Percentiles rank a stretch among this genome's conserved stretches.
Evolutionary conservation across 1,140 invertebrate genomes (phyloP).

Genomic region (Thaumatotibia leucotreta): DNA sequence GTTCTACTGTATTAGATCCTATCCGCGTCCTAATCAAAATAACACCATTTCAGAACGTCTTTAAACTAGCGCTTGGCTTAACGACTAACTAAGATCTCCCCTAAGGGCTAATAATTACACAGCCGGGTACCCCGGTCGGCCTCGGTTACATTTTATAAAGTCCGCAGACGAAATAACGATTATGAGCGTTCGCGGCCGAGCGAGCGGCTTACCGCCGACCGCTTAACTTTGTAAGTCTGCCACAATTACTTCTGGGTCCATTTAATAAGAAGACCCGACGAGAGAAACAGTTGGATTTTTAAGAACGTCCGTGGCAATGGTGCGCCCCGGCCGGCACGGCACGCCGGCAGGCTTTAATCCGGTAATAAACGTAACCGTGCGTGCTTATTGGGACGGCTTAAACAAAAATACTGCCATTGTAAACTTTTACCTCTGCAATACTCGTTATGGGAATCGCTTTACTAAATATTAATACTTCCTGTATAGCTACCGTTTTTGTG

Average conservation of each 20-base stretch:
- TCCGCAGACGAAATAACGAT: conserved; percentile 74
- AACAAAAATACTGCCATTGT: conserved; percentile 32
- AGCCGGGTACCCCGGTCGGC: conserved; percentile 26
- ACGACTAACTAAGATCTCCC: conserved; percentile 13
- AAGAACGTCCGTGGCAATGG: conserved; percentile 44
- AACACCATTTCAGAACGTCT: neutral
- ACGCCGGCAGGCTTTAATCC: conserved; percentile 42
- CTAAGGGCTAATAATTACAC: conserved; percentile 27
- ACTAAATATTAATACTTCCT: neutral
- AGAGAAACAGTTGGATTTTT: conserved; percentile 53
- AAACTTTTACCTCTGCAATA: conserved; percentile 17
- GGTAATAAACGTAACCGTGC: conserved; percentile 56
- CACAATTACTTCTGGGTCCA: conserved; percentile 63
- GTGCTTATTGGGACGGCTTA: conserved; percentile 49
- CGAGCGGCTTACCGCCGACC: conserved; percentile 47
- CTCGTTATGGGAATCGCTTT: neutral
- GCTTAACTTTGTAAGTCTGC: conserved; percentile 71
- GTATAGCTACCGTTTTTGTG: neutral
- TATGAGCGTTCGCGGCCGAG: conserved; percentile 49
- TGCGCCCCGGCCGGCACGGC: conserved; percentile 22
- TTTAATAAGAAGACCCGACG: conserved; percentile 66
- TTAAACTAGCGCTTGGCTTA: conserved; percentile 14
- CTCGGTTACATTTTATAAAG: conserved; percentile 59
- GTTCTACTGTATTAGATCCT: no score
- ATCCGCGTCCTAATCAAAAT: neutral